phyloP scores from a whole-genome alignment of 2,888 invertebrate species.

The Rhingia rostrata region DNA sequence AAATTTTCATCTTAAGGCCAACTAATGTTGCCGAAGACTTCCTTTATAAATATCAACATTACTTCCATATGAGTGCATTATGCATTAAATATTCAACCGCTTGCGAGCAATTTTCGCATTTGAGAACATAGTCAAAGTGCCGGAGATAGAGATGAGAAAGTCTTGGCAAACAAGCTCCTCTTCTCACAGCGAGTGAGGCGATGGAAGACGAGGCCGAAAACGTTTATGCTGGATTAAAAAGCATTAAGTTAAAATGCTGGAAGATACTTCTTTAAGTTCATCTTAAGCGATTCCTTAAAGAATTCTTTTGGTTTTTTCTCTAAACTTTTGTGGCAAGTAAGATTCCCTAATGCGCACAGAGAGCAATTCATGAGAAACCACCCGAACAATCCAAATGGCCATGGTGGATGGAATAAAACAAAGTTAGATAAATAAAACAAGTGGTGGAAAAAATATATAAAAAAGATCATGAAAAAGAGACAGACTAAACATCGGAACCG shows the following conservation, averaged over 20 bases:
- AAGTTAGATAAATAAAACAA: slow-evolving; percentile 13
- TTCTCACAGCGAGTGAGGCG: too few species aligned
- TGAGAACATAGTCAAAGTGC: too few species aligned
- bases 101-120: too few species aligned
- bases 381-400: slow-evolving; percentile 20
- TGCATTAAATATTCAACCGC: too few species aligned
- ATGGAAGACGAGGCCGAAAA: slow-evolving; percentile 15
- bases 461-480: slow-evolving; percentile 18
- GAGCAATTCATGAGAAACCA: slow-evolving; percentile 27
- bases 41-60: too few species aligned
- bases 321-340: not conserved
- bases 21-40: too few species aligned
- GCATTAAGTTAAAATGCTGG: slow-evolving; percentile 66
- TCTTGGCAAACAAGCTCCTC: too few species aligned
- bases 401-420: slow-evolving; percentile 11
- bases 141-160: too few species aligned
- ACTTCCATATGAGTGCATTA: too few species aligned
- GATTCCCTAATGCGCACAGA: not conserved
- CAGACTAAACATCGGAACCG: slow-evolving; percentile 22
- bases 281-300: not conserved
- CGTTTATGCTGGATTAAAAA: slow-evolving; percentile 68
- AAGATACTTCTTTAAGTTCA: slow-evolving; percentile 63
- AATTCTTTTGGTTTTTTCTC: not conserved
- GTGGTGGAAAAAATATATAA: slow-evolving; percentile 36
- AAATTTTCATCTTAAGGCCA: too few species aligned